phyloP scores from a whole-genome alignment of 2,888 invertebrate genomes.

The Trachelus stipa region DNA sequence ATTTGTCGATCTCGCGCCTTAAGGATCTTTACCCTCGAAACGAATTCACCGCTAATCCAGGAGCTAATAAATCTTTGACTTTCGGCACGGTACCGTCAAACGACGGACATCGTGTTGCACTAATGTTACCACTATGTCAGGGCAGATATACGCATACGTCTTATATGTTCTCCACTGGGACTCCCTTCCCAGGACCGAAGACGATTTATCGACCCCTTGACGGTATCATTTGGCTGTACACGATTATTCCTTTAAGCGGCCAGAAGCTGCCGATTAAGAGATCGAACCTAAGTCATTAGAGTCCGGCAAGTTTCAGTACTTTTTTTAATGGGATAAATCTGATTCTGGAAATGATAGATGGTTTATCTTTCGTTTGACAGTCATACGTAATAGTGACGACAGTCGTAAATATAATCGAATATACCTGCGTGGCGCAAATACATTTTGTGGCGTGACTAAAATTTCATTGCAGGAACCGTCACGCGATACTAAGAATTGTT shows the following conservation, averaged over 20 bases:
- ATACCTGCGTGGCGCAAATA: background rate
- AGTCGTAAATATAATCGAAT: background rate
- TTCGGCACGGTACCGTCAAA: conserved; percentile 16
- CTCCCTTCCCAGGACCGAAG: conserved; percentile 7
- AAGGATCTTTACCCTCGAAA: conserved; percentile 6
- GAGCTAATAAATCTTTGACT: conserved; percentile 32
- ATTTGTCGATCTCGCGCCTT: conserved; percentile 35
- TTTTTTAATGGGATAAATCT: background rate
- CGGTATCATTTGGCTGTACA: conserved; percentile 13
- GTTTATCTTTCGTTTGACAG: background rate
- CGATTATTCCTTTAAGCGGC: conserved; percentile 9
- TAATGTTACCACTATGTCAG: conserved; percentile 38
- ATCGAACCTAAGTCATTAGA: background rate
- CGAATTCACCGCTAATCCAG: conserved; percentile 19
- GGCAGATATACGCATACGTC: conserved; percentile 27
- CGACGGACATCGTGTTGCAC: conserved; percentile 23
- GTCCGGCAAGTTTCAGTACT: background rate
- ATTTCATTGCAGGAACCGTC: background rate
- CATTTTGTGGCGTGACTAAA: background rate
- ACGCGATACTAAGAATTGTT: background rate
- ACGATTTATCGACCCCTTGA: conserved; percentile 30
- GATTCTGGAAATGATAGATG: background rate
- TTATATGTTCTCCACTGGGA: conserved; percentile 27
- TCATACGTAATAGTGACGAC: background rate
- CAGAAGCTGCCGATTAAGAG: conserved; percentile 5